These are phyloP conservation scores for Channa striata DNA, from an alignment of 2,797 vertebrate genomes.

Conservation along the genomic window DNA sequence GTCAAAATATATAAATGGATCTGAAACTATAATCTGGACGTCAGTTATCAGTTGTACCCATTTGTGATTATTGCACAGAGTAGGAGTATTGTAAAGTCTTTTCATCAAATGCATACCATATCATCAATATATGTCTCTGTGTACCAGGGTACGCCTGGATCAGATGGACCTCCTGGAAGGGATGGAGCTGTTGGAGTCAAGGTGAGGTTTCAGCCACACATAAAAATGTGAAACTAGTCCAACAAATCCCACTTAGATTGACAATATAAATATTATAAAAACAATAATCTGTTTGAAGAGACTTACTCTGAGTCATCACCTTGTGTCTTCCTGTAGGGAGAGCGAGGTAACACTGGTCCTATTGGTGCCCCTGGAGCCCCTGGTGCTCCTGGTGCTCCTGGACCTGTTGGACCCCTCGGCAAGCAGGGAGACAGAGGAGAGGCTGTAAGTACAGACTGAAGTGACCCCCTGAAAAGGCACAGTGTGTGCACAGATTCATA, in stretches of 20 bases:
- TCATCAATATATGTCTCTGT: slow-evolving; percentile 11
- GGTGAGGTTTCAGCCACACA: slow-evolving; percentile 75
- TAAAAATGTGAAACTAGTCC: background rate
- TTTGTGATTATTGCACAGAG: background rate
- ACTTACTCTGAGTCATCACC: slow-evolving; percentile 10
- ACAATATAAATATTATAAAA: background rate
- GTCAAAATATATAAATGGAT: background rate
- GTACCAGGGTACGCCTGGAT: slow-evolving; percentile 90
- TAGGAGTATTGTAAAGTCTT: background rate
- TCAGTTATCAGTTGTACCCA: background rate
- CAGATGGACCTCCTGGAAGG: slow-evolving; percentile 95
- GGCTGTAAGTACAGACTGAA: slow-evolving; percentile 83
- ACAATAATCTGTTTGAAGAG: background rate
- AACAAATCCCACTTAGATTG: slow-evolving; percentile 8
- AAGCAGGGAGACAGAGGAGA: slow-evolving; percentile 98
- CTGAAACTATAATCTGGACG: background rate
- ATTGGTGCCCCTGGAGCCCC: slow-evolving; percentile 91
- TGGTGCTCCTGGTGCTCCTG: slow-evolving; percentile 90
- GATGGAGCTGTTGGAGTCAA: slow-evolving; percentile 93
- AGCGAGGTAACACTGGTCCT: slow-evolving; percentile 94
- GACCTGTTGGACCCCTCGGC: slow-evolving; percentile 93
- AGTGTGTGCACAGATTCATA: background rate
- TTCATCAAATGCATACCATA: background rate
- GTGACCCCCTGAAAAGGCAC: background rate
- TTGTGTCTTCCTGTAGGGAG: slow-evolving; percentile 86